Conservation (phyloP, 1,140 invertebrate species). For the silkworm (Bombyx mori) region DNA sequence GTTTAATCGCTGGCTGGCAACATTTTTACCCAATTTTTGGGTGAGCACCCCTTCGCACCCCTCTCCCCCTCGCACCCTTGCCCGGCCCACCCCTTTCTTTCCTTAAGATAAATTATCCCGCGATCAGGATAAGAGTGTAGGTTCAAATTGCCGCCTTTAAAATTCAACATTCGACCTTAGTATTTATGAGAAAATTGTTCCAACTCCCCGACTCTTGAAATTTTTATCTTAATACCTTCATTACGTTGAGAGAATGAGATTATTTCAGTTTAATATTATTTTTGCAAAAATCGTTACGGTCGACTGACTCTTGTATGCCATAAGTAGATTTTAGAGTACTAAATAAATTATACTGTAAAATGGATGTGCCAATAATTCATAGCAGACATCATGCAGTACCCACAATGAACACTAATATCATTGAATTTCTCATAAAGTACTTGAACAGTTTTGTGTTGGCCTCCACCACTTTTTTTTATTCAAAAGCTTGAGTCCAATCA, state of each 20-base stretch:
- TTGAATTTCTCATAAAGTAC: too few relatives aligned
- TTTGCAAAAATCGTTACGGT: neutral
- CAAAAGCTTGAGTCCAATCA: too few relatives aligned
- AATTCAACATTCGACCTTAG: constrained; percentile 60
- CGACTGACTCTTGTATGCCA: too few relatives aligned
- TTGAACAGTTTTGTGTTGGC: too few relatives aligned
- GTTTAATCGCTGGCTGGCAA: constrained; percentile 69
- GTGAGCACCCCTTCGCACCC: constrained; percentile 20
- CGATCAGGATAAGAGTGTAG: constrained; percentile 69
- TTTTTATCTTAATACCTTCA: constrained; percentile 3
- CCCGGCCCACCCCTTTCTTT: constrained; percentile 63
- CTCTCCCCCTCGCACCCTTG: constrained; percentile 19
- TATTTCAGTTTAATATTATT: neutral
- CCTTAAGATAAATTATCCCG: constrained; percentile 70
- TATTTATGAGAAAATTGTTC: constrained; percentile 45
- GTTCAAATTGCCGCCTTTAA: constrained; percentile 69
- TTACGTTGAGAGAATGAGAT: too few relatives aligned
- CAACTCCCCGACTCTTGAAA: constrained; percentile 14
- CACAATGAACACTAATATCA: too few relatives aligned
- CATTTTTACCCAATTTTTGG: constrained; percentile 71
- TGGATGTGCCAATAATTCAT: too few relatives aligned
- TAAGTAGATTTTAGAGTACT: too few relatives aligned
- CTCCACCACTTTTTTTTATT: too few relatives aligned
- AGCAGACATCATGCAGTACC: too few relatives aligned
- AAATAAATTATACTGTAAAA: too few relatives aligned